Evolutionary conservation across 2,888 invertebrate species (phyloP).

Genomic region (Ophion obscuratus): DNA sequence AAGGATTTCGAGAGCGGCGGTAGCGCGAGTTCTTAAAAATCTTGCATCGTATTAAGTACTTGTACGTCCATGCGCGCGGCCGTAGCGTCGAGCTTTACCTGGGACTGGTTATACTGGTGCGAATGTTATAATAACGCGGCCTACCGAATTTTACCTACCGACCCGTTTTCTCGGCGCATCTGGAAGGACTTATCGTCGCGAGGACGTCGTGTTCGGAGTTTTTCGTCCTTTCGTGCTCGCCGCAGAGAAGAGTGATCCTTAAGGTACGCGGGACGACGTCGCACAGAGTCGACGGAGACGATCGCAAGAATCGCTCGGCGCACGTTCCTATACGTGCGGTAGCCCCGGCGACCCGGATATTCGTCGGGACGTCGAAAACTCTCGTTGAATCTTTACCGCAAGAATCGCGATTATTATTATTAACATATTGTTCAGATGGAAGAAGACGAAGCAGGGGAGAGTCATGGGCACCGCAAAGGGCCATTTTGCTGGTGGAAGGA

Average conservation of each 20-base stretch:
- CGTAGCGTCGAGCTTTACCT: too few species aligned
- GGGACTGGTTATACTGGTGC: too few species aligned
- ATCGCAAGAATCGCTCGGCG: conserved; percentile 47
- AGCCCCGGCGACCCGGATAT: conserved; percentile 72
- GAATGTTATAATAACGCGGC: too few species aligned
- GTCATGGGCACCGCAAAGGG: not conserved
- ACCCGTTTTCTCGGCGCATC: too few species aligned
- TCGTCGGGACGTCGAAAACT: conserved; percentile 66
- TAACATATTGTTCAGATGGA: conserved; percentile 41
- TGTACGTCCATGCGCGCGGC: too few species aligned
- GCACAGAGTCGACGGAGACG: not conserved
- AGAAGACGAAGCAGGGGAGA: not conserved
- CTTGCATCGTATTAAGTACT: too few species aligned
- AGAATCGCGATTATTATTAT: conserved; percentile 31
- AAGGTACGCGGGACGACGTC: not conserved
- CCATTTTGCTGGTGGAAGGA: conserved; percentile 57
- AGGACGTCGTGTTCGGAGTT: not conserved
- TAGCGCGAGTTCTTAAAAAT: too few species aligned
- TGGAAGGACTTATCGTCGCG: not conserved
- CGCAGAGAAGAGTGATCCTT: conserved; percentile 16
- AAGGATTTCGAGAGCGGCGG: too few species aligned
- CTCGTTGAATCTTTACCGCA: conserved; percentile 29
- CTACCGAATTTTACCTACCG: too few species aligned
- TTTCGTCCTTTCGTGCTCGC: not conserved
- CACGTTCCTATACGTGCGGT: conserved; percentile 69